These are phyloP conservation scores for Ailurus styani DNA, from an alignment of 2,113 vertebrate genomes.

Conservation along the genomic window DNA sequence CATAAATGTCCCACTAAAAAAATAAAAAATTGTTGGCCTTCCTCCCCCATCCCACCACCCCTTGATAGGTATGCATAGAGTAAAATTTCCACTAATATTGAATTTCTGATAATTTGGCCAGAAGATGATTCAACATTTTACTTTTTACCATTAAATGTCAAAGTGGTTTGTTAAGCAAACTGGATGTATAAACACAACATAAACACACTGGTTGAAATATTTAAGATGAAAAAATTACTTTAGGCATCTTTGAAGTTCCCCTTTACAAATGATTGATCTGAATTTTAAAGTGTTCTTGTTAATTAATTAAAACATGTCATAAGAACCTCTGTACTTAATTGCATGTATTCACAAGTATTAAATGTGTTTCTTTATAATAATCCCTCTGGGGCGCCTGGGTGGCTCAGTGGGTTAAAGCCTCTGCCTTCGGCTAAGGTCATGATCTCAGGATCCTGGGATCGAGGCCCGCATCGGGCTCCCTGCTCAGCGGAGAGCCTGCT, in stretches of 20 bases:
- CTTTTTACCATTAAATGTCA: background rate
- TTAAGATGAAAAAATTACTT: background rate
- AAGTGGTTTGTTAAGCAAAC: background rate
- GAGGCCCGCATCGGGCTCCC: too few species aligned
- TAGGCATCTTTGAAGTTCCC: background rate
- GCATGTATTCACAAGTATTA: background rate
- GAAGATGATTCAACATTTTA: background rate
- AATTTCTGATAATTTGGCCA: slow-evolving; percentile 12
- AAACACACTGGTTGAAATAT: background rate
- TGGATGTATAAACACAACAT: background rate
- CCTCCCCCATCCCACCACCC: too few species aligned
- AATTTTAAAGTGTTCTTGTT: background rate
- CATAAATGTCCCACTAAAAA: background rate
- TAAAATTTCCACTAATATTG: background rate
- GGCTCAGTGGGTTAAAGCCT: too few species aligned
- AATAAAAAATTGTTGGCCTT: background rate
- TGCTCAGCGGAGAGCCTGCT: too few species aligned
- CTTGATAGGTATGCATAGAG: background rate
- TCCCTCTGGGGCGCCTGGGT: too few species aligned
- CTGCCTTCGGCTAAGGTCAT: too few species aligned
- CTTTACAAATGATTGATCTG: background rate
- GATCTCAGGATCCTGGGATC: too few species aligned
- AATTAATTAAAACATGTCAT: background rate
- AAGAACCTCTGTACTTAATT: background rate
- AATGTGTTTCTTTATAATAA: background rate